phyloP scores from a whole-genome alignment of 2,888 invertebrate genomes.

The Fragum sueziense region DNA sequence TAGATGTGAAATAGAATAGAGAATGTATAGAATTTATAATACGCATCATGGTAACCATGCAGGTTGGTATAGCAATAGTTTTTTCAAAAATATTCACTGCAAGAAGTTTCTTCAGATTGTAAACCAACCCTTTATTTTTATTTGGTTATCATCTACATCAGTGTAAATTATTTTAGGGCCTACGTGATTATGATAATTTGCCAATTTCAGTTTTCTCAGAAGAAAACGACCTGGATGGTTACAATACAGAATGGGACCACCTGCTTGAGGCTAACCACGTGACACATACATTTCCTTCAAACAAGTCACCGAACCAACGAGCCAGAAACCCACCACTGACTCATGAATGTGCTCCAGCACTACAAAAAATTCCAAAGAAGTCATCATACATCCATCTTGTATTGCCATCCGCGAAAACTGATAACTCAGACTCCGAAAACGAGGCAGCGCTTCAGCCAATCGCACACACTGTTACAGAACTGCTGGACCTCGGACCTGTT shows the following conservation, averaged over 20 bases:
- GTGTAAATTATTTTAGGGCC: background rate
- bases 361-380: conserved; percentile 37
- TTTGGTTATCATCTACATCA: background rate
- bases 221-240: conserved; percentile 60
- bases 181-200: no score
- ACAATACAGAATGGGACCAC: conserved; percentile 67
- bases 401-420: conserved; percentile 38
- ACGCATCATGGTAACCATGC: no score
- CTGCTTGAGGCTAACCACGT: conserved; percentile 38
- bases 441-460: conserved; percentile 24
- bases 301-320: background rate
- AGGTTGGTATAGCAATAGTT: no score
- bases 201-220: conserved; percentile 38
- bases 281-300: background rate
- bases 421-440: conserved; percentile 4
- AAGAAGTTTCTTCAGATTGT: background rate
- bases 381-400: conserved; percentile 46
- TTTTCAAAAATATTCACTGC: no score
- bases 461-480: conserved; percentile 21
- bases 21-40: no score
- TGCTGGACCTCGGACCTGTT: background rate
- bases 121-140: background rate
- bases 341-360: background rate
- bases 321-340: background rate
- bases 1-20: no score